These are phyloP conservation scores for Rhopalosiphum padi DNA, from an alignment of 1,140 invertebrate species.

Conservation along the genomic window DNA sequence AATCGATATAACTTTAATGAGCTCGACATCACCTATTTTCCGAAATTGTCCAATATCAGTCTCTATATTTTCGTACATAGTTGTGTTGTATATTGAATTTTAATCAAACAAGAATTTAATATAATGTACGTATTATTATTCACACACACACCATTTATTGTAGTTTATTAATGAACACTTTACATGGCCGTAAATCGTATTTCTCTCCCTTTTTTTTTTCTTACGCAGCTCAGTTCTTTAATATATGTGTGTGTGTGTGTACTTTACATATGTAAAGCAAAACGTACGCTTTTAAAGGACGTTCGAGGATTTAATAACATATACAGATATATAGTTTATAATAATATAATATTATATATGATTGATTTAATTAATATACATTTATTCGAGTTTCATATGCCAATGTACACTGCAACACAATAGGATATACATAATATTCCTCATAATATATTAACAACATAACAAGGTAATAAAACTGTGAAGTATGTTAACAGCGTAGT, in stretches of 20 bases:
- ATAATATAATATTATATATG: not conserved
- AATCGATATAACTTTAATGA: not conserved
- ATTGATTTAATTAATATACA: not conserved
- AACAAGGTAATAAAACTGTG: not conserved
- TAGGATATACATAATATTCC: no score
- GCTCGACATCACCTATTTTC: not conserved
- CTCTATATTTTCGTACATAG: not conserved
- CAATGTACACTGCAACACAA: not conserved
- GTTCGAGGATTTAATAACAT: not conserved
- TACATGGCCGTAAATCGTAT: not conserved
- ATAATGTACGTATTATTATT: no score
- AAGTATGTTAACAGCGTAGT: not conserved
- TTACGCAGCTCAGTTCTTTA: not conserved
- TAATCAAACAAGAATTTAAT: not conserved
- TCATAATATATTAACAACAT: not conserved
- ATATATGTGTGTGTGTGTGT: no score
- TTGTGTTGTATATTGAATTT: no score
- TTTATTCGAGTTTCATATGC: not conserved
- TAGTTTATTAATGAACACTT: not conserved
- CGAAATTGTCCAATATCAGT: not conserved
- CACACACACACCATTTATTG: no score
- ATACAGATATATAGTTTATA: not conserved
- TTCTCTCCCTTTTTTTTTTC: not conserved
- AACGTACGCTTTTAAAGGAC: not conserved
- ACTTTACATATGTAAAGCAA: no score